Evolutionary conservation across 2,113 vertebrate species (phyloP).

Genomic region (Microtus montanus): DNA sequence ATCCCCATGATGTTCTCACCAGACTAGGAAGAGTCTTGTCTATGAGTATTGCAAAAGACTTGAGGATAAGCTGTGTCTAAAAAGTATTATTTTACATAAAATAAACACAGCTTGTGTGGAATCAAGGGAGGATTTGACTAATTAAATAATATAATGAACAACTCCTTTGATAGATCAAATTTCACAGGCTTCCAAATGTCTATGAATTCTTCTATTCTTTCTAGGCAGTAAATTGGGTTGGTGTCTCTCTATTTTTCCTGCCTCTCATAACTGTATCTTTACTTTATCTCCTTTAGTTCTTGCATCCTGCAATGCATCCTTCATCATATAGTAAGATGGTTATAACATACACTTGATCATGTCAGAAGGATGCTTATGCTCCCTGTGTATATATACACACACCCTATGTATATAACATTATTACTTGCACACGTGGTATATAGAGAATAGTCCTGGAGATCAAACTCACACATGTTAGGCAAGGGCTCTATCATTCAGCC

Average conservation of each 20-base stretch:
- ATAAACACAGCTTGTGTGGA: background rate
- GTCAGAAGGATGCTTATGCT: background rate
- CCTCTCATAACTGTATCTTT: background rate
- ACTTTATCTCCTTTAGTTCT: background rate
- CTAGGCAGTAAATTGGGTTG: background rate
- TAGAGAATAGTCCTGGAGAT: background rate
- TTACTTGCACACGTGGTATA: background rate
- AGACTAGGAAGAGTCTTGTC: background rate
- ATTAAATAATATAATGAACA: background rate
- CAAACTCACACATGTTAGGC: background rate
- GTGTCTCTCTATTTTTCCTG: background rate
- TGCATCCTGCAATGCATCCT: background rate
- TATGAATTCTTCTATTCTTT: background rate
- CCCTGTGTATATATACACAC: background rate
- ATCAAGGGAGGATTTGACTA: background rate
- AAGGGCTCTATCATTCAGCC: background rate
- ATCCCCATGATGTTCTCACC: background rate
- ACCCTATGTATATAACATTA: too few species aligned
- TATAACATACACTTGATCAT: background rate
- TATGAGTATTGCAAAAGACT: background rate
- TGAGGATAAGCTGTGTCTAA: background rate
- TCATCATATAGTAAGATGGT: background rate
- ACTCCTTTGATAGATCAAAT: background rate
- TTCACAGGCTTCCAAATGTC: conserved; percentile 4
- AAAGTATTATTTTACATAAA: background rate